Conservation (phyloP, 2,888 invertebrate species). For the Spodoptera littoralis region DNA sequence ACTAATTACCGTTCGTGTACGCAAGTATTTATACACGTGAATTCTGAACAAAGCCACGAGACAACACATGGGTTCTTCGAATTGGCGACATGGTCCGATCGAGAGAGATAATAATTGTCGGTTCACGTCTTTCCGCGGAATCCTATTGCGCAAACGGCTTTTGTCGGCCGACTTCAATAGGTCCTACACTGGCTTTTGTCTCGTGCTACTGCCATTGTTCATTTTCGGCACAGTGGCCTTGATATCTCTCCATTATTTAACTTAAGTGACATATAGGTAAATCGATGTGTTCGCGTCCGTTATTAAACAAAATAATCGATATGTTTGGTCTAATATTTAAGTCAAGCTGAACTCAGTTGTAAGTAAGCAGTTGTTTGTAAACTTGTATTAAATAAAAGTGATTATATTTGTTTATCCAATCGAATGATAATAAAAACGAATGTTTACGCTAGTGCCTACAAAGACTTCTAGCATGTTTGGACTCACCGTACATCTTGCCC, state of each 20-base stretch:
- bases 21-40: constrained; percentile 40
- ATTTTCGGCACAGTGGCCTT: constrained; percentile 80
- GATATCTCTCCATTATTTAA: constrained; percentile 80
- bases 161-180: constrained; percentile 85
- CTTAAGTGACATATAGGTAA: constrained; percentile 70
- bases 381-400: too few species aligned
- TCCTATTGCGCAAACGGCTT: constrained; percentile 87
- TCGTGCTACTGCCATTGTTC: constrained; percentile 86
- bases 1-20: constrained; percentile 44
- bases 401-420: too few species aligned
- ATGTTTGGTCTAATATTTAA: constrained; percentile 5
- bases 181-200: constrained; percentile 82
- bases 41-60: constrained; percentile 61
- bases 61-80: constrained; percentile 74
- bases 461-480: constrained; percentile 70
- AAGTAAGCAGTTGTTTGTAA: too few species aligned
- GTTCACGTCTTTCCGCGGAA: constrained; percentile 87
- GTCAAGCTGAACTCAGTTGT: too few species aligned
- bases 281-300: constrained; percentile 31
- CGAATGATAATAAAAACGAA: too few species aligned
- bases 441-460: constrained; percentile 20
- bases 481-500: constrained; percentile 99
- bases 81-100: constrained; percentile 81
- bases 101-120: constrained; percentile 85
- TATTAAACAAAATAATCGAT: constrained; percentile 3